phyloP scores from a whole-genome alignment of 2,888 invertebrate species.

The Lysandra coridon region DNA sequence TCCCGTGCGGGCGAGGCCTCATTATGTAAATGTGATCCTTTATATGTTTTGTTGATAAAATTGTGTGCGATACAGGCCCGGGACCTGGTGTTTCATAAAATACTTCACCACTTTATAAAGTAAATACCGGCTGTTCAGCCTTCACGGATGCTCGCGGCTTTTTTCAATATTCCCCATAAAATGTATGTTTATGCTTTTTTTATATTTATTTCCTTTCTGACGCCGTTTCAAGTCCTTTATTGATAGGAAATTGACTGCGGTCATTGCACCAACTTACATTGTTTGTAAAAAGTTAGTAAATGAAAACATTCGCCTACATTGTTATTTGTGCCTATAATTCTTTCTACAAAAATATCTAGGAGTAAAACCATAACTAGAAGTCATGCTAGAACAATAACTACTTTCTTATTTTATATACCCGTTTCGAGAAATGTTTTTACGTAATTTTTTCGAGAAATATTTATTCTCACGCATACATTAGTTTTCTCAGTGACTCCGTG shows the following conservation, averaged over 20 bases:
- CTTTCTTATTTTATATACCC: neutral
- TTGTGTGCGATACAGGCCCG: slow-evolving; percentile 48
- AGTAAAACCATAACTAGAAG: neutral
- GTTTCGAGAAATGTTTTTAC: neutral
- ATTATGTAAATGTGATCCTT: slow-evolving; percentile 71
- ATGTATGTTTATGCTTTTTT: neutral
- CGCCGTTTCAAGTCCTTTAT: neutral
- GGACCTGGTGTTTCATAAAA: slow-evolving; percentile 35
- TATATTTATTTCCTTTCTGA: neutral
- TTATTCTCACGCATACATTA: neutral
- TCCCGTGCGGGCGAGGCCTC: slow-evolving; percentile 57
- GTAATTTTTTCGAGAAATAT: neutral
- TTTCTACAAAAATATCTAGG: neutral
- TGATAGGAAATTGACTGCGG: neutral
- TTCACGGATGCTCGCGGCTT: slow-evolving; percentile 16
- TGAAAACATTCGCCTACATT: too few relatives aligned
- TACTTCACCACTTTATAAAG: slow-evolving; percentile 35
- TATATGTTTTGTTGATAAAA: slow-evolving; percentile 68
- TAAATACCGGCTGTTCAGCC: slow-evolving; percentile 10
- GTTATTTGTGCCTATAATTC: neutral
- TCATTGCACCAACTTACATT: neutral
- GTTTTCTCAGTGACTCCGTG: neutral
- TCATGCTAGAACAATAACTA: neutral
- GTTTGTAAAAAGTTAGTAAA: too few relatives aligned
- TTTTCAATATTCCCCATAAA: slow-evolving; percentile 12